These are phyloP conservation scores for Pantherophis alleghaniensis DNA, from an alignment of 2,797 vertebrate species.

Conservation along the genomic window DNA sequence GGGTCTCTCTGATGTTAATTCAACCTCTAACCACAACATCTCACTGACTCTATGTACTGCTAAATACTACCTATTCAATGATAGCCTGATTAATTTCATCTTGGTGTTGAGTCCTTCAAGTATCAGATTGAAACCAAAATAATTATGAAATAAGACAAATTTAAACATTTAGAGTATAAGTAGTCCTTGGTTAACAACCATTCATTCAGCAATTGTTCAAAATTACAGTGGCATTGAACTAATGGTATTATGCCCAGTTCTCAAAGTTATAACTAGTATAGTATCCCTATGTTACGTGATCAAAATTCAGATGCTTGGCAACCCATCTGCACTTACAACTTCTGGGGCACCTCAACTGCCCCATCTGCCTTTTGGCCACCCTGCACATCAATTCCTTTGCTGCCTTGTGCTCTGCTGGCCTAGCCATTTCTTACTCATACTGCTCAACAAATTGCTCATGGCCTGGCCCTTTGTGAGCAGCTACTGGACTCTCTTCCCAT, in stretches of 20 bases:
- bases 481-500: background rate
- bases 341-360: background rate
- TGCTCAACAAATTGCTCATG: background rate
- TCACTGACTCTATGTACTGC: background rate
- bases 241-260: background rate
- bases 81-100: background rate
- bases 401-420: background rate
- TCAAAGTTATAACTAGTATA: background rate
- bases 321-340: background rate
- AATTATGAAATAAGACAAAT: background rate
- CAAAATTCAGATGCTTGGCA: background rate
- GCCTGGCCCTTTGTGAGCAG: background rate
- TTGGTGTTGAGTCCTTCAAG: background rate
- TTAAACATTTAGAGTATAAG: background rate
- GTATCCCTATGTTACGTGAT: background rate
- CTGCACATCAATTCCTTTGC: background rate
- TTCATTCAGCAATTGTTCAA: background rate
- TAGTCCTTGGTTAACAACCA: background rate
- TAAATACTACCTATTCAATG: background rate
- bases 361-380: background rate
- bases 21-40: background rate
- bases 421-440: background rate
- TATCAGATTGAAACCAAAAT: background rate
- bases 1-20: background rate
- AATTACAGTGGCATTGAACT: background rate